phyloP scores from a whole-genome alignment of 2,113 vertebrate species.

The Leuciscus idus region DNA sequence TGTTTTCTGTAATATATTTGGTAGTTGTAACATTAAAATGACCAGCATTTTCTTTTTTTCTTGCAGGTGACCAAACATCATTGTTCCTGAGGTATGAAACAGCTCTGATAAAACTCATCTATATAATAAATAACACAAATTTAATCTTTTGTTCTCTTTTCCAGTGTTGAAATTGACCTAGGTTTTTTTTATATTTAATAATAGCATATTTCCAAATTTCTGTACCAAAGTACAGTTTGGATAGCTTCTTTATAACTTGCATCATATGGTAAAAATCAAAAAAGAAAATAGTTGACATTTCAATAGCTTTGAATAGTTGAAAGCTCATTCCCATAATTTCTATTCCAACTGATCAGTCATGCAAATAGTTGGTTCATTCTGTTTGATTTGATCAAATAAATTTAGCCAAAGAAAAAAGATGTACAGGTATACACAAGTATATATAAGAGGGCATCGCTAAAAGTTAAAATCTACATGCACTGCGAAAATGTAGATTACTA shows the following conservation, averaged over 20 bases:
- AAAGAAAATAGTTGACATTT: neutral
- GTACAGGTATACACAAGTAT: neutral
- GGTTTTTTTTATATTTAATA: neutral
- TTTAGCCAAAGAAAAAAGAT: neutral
- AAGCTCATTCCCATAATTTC: neutral
- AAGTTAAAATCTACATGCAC: neutral
- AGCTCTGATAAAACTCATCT: neutral
- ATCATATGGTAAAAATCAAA: neutral
- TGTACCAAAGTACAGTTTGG: neutral
- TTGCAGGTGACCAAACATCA: neutral
- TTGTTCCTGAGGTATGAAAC: neutral
- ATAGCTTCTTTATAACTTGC: neutral
- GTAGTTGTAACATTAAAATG: neutral
- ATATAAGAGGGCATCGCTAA: neutral
- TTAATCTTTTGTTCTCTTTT: neutral
- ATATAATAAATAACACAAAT: neutral
- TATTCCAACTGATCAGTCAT: neutral
- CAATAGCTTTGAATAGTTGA: neutral
- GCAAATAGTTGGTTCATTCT: neutral
- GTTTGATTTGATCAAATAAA: neutral
- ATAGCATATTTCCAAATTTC: neutral
- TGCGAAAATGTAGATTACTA: constrained; percentile 13
- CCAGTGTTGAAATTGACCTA: neutral
- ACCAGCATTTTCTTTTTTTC: neutral
- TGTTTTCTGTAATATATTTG: neutral